These are phyloP conservation scores for Grammomys dolichurus DNA, from an alignment of 2,113 vertebrate genomes.

Conservation along the genomic window DNA sequence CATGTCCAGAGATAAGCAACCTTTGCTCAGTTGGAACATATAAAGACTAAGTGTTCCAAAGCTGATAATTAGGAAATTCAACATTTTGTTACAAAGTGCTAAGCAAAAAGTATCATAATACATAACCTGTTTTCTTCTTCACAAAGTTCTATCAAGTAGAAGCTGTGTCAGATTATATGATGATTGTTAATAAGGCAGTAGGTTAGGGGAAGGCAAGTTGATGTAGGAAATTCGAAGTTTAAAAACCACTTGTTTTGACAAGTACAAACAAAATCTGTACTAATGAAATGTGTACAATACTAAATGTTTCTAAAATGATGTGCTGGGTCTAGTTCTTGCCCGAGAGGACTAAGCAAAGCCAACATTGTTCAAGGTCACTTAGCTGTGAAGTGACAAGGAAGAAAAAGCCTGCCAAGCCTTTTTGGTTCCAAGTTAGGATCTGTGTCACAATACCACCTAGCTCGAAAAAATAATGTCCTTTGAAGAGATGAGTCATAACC, in stretches of 20 bases:
- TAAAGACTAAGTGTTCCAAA: conserved; percentile 16
- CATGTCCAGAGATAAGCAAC: not conserved
- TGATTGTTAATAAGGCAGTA: conserved; percentile 11
- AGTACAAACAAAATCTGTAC: not conserved
- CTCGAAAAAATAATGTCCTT: conserved; percentile 37
- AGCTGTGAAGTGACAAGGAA: not conserved
- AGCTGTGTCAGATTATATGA: not conserved
- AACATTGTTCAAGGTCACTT: not conserved
- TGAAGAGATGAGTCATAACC: conserved; percentile 18
- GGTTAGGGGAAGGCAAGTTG: not conserved
- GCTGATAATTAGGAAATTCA: conserved; percentile 47
- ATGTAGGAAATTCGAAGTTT: conserved; percentile 21
- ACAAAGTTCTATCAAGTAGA: not conserved
- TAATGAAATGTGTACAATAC: not conserved
- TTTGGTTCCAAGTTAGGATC: not conserved
- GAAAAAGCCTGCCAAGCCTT: not conserved
- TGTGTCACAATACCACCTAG: not conserved
- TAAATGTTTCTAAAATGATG: not conserved
- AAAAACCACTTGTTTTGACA: conserved; percentile 8
- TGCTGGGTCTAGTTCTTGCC: not conserved
- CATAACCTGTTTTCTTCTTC: conserved; percentile 31
- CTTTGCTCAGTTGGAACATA: not conserved
- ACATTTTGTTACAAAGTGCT: not conserved
- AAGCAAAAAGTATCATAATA: not conserved
- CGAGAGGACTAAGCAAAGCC: not conserved